A percentile compares a stretch with the other conserved stretches of the same genome.
Conservation (phyloP, 2,888 invertebrate species). For the Petrolisthes cinctipes region DNA sequence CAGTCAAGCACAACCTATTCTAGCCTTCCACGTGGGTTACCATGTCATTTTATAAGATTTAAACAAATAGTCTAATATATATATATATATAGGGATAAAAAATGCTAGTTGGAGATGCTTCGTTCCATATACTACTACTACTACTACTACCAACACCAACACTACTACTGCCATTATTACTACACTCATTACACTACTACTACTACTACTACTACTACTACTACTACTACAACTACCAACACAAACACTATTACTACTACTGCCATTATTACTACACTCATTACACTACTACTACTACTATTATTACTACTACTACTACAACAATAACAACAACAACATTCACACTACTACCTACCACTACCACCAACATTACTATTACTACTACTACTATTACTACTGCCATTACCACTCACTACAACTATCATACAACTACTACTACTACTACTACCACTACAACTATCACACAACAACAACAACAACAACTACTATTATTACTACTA, state of each 20-base stretch:
- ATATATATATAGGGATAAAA: constrained; percentile 43
- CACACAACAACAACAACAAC: too few relatives aligned
- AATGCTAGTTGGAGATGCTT: constrained; percentile 49
- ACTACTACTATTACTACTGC: constrained; percentile 14
- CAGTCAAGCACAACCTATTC: constrained; percentile 59
- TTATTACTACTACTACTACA: too few relatives aligned
- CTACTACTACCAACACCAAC: too few relatives aligned
- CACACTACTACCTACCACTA: not conserved
- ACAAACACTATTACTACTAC: not conserved
- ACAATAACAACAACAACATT: too few relatives aligned
- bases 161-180: not conserved
- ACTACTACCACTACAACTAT: not conserved
- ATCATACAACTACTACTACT: not conserved
- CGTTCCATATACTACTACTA: constrained; percentile 24
- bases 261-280: not conserved
- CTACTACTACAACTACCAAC: not conserved
- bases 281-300: too few relatives aligned
- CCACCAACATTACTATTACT: not conserved
- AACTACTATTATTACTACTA: too few relatives aligned
- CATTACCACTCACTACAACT: constrained; percentile 3
- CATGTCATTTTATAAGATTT: constrained; percentile 51
- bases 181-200: not conserved
- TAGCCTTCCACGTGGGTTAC: constrained; percentile 59
- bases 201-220: not conserved
- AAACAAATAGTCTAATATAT: constrained; percentile 56